Conservation (phyloP, 1,140 invertebrate genomes). For the Maconellicoccus hirsutus region DNA sequence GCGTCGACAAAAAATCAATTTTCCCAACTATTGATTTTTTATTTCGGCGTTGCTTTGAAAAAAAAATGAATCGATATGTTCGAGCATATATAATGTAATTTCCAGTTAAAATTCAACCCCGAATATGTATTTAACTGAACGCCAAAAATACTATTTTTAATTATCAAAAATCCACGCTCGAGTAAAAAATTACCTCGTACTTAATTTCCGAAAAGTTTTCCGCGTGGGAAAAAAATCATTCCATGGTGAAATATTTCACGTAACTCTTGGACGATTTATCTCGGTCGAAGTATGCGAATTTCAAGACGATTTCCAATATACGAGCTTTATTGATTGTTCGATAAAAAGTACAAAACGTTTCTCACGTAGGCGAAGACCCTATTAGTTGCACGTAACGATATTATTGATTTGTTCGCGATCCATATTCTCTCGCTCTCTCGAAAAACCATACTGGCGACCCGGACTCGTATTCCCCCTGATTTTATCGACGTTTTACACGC, state of each 20-base stretch:
- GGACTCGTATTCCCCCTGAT: background rate
- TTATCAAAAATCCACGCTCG: too few relatives aligned
- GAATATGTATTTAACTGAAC: too few relatives aligned
- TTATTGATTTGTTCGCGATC: conserved; percentile 3
- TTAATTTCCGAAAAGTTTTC: too few relatives aligned
- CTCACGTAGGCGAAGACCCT: background rate
- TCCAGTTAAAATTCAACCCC: background rate
- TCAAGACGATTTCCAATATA: too few relatives aligned
- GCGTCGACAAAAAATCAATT: background rate
- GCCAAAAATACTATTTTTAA: too few relatives aligned
- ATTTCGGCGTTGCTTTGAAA: background rate
- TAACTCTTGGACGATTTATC: too few relatives aligned
- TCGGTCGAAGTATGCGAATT: too few relatives aligned
- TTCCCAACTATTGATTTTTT: background rate
- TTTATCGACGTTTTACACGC: conserved; percentile 7
- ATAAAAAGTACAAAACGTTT: conserved; percentile 1
- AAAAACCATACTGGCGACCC: background rate
- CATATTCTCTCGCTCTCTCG: background rate
- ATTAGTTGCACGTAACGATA: conserved; percentile 3
- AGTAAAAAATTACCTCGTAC: too few relatives aligned
- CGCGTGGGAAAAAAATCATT: too few relatives aligned
- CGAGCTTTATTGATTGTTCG: background rate
- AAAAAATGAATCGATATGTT: conserved; percentile 5
- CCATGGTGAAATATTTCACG: too few relatives aligned
- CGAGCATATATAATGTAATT: background rate